Percentiles rank a stretch among this genome's conserved stretches.
Conservation (phyloP, 2,888 invertebrate genomes). For the Omphaloscelis lunosa region DNA sequence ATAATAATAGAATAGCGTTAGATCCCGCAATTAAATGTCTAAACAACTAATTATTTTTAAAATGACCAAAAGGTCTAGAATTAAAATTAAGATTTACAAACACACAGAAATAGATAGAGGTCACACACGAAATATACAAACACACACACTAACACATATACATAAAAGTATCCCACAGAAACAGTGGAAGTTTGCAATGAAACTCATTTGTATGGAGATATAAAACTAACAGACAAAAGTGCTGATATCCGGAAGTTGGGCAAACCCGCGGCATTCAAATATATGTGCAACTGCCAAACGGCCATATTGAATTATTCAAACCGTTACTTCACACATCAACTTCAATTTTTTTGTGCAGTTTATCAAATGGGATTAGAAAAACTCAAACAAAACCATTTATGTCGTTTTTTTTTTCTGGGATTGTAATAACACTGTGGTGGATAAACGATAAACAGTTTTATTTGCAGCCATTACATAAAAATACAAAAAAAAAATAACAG, state of each 20-base stretch:
- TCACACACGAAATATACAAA: constrained; percentile 32
- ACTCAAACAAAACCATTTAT: constrained; percentile 12
- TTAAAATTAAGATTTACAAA: constrained; percentile 18
- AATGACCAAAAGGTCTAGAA: background rate
- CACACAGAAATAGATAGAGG: constrained; percentile 16
- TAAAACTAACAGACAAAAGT: constrained; percentile 54
- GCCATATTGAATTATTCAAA: constrained; percentile 46
- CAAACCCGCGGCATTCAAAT: constrained; percentile 25
- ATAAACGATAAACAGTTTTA: background rate
- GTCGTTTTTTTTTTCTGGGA: background rate
- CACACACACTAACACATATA: constrained; percentile 20
- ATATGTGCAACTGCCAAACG: constrained; percentile 38
- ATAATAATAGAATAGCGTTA: constrained; percentile 12
- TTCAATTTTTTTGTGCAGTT: constrained; percentile 12
- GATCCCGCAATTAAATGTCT: constrained; percentile 1
- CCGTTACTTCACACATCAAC: constrained; percentile 10
- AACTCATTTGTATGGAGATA: constrained; percentile 57
- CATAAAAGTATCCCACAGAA: constrained; percentile 20
- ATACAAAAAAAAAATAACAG: background rate
- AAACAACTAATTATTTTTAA: background rate
- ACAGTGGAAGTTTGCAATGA: constrained; percentile 24
- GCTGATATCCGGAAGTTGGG: constrained; percentile 35
- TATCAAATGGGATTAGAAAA: background rate
- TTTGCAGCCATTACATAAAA: background rate
- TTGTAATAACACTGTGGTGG: too few species aligned